Percentiles rank a stretch among this genome's conserved stretches.
Conservation (phyloP, 2,888 invertebrate genomes). For the Scaptomyza cyrtandrae region DNA sequence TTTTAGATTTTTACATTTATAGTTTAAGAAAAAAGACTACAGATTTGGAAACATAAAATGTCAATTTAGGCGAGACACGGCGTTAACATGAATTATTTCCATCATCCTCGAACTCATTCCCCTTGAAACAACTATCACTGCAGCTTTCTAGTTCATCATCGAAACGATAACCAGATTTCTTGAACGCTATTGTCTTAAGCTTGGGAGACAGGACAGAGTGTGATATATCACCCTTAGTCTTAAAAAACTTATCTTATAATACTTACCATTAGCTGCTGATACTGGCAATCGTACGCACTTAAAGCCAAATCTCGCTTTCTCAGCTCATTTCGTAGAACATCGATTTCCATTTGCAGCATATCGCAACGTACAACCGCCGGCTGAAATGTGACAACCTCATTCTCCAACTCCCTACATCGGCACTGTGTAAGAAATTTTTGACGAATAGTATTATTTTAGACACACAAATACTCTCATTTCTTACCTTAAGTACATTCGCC, state of each 20-base stretch:
- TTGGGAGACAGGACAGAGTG: conserved; percentile 29
- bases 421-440: conserved; percentile 38
- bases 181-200: conserved; percentile 59
- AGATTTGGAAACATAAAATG: conserved; percentile 29
- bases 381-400: conserved; percentile 59
- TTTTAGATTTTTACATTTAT: conserved; percentile 30
- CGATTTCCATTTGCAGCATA: conserved; percentile 65
- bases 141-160: conserved; percentile 58
- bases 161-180: conserved; percentile 65
- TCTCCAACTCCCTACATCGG: conserved; percentile 60
- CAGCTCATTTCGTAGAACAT: conserved; percentile 69
- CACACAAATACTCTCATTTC: neutral
- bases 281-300: conserved; percentile 75
- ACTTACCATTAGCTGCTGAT: conserved; percentile 64
- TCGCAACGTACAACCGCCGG: conserved; percentile 59
- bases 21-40: conserved; percentile 49
- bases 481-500: conserved; percentile 65
- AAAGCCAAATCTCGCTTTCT: conserved; percentile 70
- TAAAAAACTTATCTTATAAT: neutral
- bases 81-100: conserved; percentile 52
- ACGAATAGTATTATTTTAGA: neutral
- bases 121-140: conserved; percentile 51
- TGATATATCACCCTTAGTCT: conserved; percentile 3
- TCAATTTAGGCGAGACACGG: conserved; percentile 13
- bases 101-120: conserved; percentile 42